phyloP scores from a whole-genome alignment of 2,797 vertebrate species.

The Lates japonicus region DNA sequence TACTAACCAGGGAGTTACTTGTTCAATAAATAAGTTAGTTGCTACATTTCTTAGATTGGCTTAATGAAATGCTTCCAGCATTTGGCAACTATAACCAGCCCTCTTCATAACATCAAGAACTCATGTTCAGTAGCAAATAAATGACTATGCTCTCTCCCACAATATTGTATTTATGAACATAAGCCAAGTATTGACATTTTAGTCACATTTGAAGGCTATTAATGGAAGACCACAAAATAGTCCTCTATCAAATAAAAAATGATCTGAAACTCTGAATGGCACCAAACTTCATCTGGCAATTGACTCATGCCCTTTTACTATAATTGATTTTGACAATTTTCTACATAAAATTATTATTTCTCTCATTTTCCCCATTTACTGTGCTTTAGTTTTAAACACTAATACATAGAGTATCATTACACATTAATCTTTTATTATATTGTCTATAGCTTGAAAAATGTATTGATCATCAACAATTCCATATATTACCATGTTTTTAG shows the following conservation, averaged over 20 bases:
- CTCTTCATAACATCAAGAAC: conserved; percentile 13
- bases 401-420: neutral
- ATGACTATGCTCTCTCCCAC: neutral
- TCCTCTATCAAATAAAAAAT: conserved; percentile 39
- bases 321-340: conserved; percentile 42
- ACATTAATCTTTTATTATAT: neutral
- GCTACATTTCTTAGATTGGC: neutral
- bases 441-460: neutral
- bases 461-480: neutral
- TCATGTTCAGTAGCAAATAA: conserved; percentile 34
- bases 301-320: conserved; percentile 19
- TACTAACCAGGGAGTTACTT: neutral
- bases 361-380: neutral
- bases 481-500: neutral
- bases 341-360: conserved; percentile 1
- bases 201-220: conserved; percentile 42
- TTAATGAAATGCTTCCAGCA: neutral
- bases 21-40: neutral
- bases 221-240: conserved; percentile 43
- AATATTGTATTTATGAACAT: conserved; percentile 48
- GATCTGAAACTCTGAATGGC: conserved; percentile 17
- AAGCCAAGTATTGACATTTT: too few species aligned
- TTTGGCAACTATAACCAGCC: neutral
- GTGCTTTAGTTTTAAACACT: neutral
- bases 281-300: conserved; percentile 23